phyloP scores from a whole-genome alignment of 2,797 vertebrate genomes.

The Dendrocincla tyrannina region DNA sequence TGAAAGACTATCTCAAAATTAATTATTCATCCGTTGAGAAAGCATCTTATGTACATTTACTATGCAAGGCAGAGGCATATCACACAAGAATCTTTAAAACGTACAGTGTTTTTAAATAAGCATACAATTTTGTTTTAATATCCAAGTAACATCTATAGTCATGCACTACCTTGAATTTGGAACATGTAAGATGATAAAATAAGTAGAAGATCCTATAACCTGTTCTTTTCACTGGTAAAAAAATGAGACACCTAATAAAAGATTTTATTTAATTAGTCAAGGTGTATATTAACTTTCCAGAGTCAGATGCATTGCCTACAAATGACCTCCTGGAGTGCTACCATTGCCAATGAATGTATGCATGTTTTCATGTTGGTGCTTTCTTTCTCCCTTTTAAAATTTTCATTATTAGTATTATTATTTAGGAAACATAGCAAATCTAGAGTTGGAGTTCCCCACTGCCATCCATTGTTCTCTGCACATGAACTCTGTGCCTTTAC shows the following conservation, averaged over 20 bases:
- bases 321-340: neutral
- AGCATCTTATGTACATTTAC: slow-evolving; percentile 19
- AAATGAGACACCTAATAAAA: neutral
- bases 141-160: neutral
- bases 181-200: neutral
- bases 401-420: neutral
- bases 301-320: neutral
- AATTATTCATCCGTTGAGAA: slow-evolving; percentile 65
- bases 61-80: slow-evolving; percentile 32
- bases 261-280: neutral
- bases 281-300: neutral
- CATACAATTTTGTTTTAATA: neutral
- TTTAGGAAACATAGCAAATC: neutral
- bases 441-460: neutral
- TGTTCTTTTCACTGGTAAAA: neutral
- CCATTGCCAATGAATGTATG: neutral
- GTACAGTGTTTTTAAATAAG: neutral
- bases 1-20: slow-evolving; percentile 67
- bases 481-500: neutral
- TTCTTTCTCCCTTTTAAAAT: neutral
- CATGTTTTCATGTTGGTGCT: neutral
- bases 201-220: neutral
- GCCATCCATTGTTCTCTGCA: neutral
- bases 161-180: neutral
- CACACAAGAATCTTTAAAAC: neutral